phyloP scores from a whole-genome alignment of 2,888 invertebrate species.

The Cerceris ruficornis region DNA sequence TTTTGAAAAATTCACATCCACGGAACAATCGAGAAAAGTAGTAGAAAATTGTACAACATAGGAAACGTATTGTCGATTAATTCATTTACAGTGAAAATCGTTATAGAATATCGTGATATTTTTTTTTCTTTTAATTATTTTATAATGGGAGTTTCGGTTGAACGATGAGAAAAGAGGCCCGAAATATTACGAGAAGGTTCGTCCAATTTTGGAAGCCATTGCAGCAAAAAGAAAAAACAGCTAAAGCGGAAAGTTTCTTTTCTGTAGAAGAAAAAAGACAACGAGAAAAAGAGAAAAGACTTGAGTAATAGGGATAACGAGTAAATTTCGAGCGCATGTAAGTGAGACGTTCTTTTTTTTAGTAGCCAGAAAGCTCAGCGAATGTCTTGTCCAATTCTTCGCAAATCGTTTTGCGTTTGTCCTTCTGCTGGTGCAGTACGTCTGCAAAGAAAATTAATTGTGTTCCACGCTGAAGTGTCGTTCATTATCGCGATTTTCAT shows the following conservation, averaged over 20 bases:
- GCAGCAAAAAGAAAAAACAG: constrained; percentile 25
- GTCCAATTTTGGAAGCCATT: constrained; percentile 38
- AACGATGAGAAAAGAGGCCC: background rate
- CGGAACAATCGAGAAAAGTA: background rate
- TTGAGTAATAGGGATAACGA: constrained; percentile 20
- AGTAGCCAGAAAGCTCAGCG: constrained; percentile 98
- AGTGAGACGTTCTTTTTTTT: constrained; percentile 80
- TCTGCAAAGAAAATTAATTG: constrained; percentile 81
- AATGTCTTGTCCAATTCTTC: constrained; percentile 98
- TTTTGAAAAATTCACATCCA: background rate
- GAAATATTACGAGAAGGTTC: background rate
- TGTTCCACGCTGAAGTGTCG: constrained; percentile 48
- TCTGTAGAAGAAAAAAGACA: constrained; percentile 18
- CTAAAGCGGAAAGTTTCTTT: constrained; percentile 40
- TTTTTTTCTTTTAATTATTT: background rate
- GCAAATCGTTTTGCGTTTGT: constrained; percentile 98
- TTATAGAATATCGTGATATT: too few species aligned
- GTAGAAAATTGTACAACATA: background rate
- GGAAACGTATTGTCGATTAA: background rate
- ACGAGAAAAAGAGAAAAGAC: constrained; percentile 14
- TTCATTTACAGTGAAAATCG: background rate
- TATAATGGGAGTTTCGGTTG: background rate
- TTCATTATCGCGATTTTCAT: constrained; percentile 25
- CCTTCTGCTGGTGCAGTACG: constrained; percentile 88
- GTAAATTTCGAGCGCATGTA: constrained; percentile 32